Evolutionary conservation across 2,797 vertebrate genomes (phyloP).

Genomic region (Halcyon badia): DNA sequence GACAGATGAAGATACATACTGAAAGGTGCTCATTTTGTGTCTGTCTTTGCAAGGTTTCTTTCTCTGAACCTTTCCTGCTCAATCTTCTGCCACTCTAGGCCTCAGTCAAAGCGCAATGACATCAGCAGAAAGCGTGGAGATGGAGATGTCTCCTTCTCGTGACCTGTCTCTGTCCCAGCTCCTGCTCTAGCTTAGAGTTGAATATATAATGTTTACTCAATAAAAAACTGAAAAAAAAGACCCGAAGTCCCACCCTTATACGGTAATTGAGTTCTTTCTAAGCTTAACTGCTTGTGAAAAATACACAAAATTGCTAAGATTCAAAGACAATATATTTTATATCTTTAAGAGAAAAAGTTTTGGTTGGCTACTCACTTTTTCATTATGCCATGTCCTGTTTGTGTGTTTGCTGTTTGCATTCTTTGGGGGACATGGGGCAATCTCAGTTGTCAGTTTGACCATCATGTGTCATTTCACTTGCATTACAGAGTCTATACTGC

Average conservation of each 20-base stretch:
- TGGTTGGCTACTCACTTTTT: neutral
- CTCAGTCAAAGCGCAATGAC: neutral
- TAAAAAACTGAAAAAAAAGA: neutral
- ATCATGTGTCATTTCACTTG: neutral
- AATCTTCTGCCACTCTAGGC: neutral
- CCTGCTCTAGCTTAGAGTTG: neutral
- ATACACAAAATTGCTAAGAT: neutral
- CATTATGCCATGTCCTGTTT: neutral
- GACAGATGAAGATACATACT: neutral
- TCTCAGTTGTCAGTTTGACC: neutral
- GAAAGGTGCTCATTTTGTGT: neutral
- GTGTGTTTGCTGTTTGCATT: neutral
- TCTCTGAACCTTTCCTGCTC: neutral
- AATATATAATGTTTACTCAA: neutral
- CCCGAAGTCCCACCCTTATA: neutral
- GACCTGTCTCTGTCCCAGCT: neutral
- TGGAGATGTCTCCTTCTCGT: neutral
- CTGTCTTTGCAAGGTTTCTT: neutral
- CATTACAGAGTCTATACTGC: neutral
- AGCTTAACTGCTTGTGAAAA: neutral
- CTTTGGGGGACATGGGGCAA: neutral
- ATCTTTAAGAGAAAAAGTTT: neutral
- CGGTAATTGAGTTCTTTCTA: neutral
- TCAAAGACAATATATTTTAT: neutral
- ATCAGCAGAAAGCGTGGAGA: neutral